These are phyloP conservation scores for Nyctereutes procyonoides DNA, from an alignment of 2,113 vertebrate species.

Conservation along the genomic window DNA sequence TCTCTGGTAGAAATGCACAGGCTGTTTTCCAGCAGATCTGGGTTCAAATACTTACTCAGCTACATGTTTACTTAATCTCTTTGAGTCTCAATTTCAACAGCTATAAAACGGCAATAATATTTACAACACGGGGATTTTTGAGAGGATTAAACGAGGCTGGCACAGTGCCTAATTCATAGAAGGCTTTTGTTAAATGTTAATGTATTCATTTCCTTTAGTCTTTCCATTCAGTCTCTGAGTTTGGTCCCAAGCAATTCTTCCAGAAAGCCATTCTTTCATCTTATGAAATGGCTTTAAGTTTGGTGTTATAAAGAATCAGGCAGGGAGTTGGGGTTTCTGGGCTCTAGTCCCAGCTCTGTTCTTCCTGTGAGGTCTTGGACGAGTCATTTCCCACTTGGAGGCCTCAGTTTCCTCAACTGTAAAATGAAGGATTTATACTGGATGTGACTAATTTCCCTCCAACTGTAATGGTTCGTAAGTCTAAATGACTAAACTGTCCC, in stretches of 20 bases:
- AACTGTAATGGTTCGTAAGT: background rate
- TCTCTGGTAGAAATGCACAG: background rate
- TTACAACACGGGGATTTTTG: background rate
- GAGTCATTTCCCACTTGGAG: background rate
- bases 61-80: background rate
- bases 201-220: background rate
- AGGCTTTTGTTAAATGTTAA: constrained; percentile 2
- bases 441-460: constrained; percentile 43
- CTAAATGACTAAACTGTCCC: background rate
- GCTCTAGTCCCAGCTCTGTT: background rate
- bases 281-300: background rate
- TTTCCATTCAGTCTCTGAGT: constrained; percentile 34
- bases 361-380: background rate
- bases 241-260: background rate
- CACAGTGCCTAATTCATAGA: background rate
- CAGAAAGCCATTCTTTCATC: constrained; percentile 6
- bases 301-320: background rate
- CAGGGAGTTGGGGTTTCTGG: background rate
- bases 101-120: background rate
- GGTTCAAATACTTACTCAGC: background rate
- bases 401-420: background rate
- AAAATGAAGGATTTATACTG: constrained; percentile 28
- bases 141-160: background rate
- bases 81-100: background rate
- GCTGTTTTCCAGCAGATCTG: background rate